Evolutionary conservation across 1,140 invertebrate species (phyloP).

Genomic region (Drosophila murphyi): DNA sequence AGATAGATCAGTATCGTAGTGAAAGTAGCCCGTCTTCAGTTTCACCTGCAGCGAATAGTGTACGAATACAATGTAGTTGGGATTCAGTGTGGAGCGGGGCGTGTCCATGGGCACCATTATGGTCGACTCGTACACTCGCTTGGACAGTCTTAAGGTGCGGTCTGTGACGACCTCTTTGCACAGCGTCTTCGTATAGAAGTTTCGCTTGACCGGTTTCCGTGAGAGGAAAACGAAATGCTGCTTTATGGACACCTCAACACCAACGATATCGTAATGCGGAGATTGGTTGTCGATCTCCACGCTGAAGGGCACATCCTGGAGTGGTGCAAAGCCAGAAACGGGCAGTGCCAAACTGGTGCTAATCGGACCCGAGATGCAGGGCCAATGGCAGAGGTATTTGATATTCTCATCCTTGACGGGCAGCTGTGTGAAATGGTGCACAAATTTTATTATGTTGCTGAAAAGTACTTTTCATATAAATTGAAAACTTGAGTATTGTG

Average conservation of each 20-base stretch:
- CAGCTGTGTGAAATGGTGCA: slow-evolving; percentile 36
- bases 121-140: slow-evolving; percentile 70
- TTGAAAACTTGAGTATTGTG: too few relatives aligned
- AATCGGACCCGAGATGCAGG: slow-evolving; percentile 78
- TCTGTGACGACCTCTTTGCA: slow-evolving; percentile 66
- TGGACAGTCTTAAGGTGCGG: slow-evolving; percentile 70
- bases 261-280: slow-evolving; percentile 75
- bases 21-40: slow-evolving; percentile 75
- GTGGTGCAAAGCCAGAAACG: slow-evolving; percentile 71
- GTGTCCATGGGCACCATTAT: slow-evolving; percentile 75
- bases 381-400: slow-evolving; percentile 83
- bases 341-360: slow-evolving; percentile 63
- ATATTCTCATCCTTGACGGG: slow-evolving; percentile 76
- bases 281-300: slow-evolving; percentile 81
- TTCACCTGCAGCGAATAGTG: slow-evolving; percentile 78
- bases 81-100: slow-evolving; percentile 75
- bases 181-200: slow-evolving; percentile 75
- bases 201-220: slow-evolving; percentile 75
- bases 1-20: slow-evolving; percentile 79
- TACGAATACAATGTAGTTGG: slow-evolving; percentile 79
- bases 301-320: slow-evolving; percentile 73
- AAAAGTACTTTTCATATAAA: too few relatives aligned
- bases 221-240: slow-evolving; percentile 80
- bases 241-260: slow-evolving; percentile 72
- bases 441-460: too few relatives aligned